Conservation (phyloP, 2,888 invertebrate genomes). For the Scaptomyza polygonia region DNA sequence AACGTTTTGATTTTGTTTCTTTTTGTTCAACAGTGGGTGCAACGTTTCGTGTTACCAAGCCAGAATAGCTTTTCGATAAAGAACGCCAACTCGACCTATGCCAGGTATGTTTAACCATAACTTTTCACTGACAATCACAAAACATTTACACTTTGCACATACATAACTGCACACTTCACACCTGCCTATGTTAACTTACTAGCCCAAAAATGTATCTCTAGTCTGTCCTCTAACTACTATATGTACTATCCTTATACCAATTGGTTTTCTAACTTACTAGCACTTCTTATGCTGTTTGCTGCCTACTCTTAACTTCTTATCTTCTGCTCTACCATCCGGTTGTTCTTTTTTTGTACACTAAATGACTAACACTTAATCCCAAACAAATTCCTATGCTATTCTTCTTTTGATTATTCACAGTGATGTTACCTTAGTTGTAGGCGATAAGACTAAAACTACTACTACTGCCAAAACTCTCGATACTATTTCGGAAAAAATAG, state of each 20-base stretch:
- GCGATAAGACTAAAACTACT: conserved; percentile 62
- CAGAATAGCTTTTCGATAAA: conserved; percentile 85
- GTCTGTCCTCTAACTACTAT: conserved; percentile 18
- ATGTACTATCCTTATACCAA: conserved; percentile 32
- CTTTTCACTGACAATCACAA: conserved; percentile 18
- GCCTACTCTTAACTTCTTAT: conserved; percentile 14
- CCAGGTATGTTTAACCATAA: conserved; percentile 85
- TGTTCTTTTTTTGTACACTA: conserved; percentile 24
- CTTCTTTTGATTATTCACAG: conserved; percentile 74
- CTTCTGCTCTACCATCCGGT: conserved; percentile 44
- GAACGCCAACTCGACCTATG: conserved; percentile 86
- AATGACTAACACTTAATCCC: conserved; percentile 56
- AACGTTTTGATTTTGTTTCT: conserved; percentile 35
- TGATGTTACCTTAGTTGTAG: conserved; percentile 75
- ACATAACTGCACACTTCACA: conserved; percentile 26
- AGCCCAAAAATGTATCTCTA: conserved; percentile 19
- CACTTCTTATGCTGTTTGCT: conserved; percentile 28
- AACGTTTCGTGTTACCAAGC: conserved; percentile 86
- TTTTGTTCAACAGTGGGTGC: conserved; percentile 84
- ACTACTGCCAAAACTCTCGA: conserved; percentile 68
- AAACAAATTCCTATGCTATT: conserved; percentile 59
- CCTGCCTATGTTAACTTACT: conserved; percentile 13
- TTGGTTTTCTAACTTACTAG: conserved; percentile 36
- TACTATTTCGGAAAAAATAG: conserved; percentile 80
- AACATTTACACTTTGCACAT: conserved; percentile 17